Percentiles rank a stretch among this genome's conserved stretches.
These are phyloP conservation scores for Nephila pilipes DNA, from an alignment of 1,140 invertebrate genomes.

Conservation along the genomic window DNA sequence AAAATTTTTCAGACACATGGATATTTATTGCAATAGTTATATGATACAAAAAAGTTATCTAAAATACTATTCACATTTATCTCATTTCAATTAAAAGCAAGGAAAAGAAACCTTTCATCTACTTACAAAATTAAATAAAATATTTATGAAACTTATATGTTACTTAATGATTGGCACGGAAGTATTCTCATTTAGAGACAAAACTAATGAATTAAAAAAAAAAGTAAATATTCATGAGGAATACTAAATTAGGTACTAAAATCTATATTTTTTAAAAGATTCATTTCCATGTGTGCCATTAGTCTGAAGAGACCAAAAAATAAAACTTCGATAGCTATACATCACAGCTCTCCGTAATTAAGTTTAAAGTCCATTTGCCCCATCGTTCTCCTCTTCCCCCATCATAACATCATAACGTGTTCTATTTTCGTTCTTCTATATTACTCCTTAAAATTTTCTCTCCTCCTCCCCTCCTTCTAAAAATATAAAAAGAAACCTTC, in stretches of 20 bases:
- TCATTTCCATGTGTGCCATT: conserved; percentile 28
- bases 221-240: conserved; percentile 10
- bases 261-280: conserved; percentile 34
- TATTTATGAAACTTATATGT: neutral
- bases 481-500: conserved; percentile 15
- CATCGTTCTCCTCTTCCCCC: neutral
- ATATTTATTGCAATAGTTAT: too few relatives aligned
- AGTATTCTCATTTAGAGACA: neutral
- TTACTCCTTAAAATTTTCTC: conserved; percentile 26
- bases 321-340: conserved; percentile 7
- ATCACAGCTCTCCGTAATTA: conserved; percentile 33
- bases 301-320: conserved; percentile 18
- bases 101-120: too few relatives aligned
- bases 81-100: too few relatives aligned
- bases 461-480: neutral
- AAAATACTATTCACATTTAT: too few relatives aligned
- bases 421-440: conserved; percentile 55
- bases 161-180: neutral
- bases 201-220: neutral
- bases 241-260: conserved; percentile 13
- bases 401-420: conserved; percentile 11
- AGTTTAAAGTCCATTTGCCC: conserved; percentile 65
- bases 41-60: too few relatives aligned
- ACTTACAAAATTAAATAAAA: neutral
- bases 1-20: too few relatives aligned